phyloP scores from a whole-genome alignment of 1,140 invertebrate species.

The Druon quercuslanigerum region DNA sequence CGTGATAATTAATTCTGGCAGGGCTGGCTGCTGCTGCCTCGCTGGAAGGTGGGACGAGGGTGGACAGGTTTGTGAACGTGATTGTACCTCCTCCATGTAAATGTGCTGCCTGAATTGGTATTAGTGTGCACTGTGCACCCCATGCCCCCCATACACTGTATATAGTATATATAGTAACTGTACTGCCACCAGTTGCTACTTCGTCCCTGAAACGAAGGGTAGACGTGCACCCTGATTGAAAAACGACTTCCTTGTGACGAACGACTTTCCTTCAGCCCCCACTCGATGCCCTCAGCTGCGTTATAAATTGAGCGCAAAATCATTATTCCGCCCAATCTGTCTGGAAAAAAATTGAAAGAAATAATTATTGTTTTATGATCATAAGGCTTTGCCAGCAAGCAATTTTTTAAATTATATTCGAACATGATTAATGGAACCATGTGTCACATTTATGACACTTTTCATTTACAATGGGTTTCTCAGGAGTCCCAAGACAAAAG shows the following conservation, averaged over 20 bases:
- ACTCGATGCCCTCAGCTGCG: constrained; percentile 30
- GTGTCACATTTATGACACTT: no score
- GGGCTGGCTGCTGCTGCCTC: constrained; percentile 21
- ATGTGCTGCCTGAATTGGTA: constrained; percentile 24
- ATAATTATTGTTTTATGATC: neutral
- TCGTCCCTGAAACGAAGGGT: constrained; percentile 1
- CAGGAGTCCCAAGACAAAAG: no score
- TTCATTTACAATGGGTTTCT: no score
- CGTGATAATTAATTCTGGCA: constrained; percentile 49
- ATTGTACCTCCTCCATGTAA: constrained; percentile 24
- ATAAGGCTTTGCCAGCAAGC: no score
- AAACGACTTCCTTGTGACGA: constrained; percentile 47
- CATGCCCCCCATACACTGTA: neutral
- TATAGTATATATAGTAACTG: neutral
- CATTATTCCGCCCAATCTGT: constrained; percentile 37
- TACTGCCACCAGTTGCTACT: constrained; percentile 48
- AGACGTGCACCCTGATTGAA: constrained; percentile 38
- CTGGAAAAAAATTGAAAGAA: neutral
- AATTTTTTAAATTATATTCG: no score
- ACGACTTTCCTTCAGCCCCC: constrained; percentile 43
- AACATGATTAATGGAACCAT: no score
- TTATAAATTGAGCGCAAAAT: constrained; percentile 43
- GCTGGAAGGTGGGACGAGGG: constrained; percentile 29
- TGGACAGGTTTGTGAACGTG: constrained; percentile 27
- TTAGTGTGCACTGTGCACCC: no score